Evolutionary conservation across 2,113 vertebrate genomes (phyloP).

Genomic region (Elgaria multicarinata): DNA sequence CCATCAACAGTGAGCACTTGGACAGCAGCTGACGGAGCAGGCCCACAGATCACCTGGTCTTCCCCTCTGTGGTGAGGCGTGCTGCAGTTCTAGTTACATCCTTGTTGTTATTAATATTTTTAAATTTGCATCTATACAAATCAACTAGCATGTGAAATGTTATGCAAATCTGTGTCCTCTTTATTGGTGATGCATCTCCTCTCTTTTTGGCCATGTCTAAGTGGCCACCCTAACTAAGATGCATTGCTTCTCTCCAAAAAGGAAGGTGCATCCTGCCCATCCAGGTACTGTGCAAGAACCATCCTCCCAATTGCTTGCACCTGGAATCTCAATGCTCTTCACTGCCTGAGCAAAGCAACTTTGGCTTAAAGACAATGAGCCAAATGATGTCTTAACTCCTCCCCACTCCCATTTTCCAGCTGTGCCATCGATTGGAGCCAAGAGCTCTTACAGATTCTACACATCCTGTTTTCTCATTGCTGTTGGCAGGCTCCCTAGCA

Average conservation of each 20-base stretch:
- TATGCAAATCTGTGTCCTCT: too few species aligned
- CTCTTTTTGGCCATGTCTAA: too few species aligned
- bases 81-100: too few species aligned
- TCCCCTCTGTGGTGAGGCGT: too few species aligned
- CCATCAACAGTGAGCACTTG: too few species aligned
- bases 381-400: background rate
- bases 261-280: conserved; percentile 22
- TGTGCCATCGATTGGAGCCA: background rate
- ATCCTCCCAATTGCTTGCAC: background rate
- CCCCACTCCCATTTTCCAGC: background rate
- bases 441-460: background rate
- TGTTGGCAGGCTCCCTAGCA: background rate
- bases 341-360: conserved; percentile 34
- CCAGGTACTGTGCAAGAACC: background rate
- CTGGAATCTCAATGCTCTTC: conserved; percentile 49
- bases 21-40: too few species aligned
- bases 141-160: too few species aligned
- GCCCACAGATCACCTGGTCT: too few species aligned
- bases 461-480: background rate
- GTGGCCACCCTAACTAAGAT: background rate
- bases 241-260: conserved; percentile 24
- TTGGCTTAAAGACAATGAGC: background rate
- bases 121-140: too few species aligned
- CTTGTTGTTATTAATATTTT: too few species aligned
- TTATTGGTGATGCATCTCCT: too few species aligned